Evolutionary conservation across 2,113 vertebrate genomes (phyloP).

Genomic region (Zapornia atra): DNA sequence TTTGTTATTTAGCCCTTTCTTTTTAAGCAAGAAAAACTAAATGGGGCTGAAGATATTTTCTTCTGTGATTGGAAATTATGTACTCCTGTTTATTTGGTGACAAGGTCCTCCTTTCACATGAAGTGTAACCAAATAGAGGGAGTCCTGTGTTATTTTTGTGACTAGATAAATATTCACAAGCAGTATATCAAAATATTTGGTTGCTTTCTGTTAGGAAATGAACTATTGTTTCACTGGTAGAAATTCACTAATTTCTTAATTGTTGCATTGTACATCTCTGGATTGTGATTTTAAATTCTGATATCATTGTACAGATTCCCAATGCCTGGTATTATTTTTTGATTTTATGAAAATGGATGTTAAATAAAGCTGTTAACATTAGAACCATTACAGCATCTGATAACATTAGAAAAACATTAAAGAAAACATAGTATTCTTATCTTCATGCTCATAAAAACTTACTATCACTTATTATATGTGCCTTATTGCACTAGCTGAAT

Average conservation of each 20-base stretch:
- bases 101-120: neutral
- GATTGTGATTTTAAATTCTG: neutral
- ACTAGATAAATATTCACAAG: neutral
- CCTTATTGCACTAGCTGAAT: neutral
- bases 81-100: neutral
- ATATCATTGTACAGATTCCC: neutral
- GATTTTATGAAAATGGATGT: neutral
- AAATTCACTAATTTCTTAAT: neutral
- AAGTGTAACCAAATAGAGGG: neutral
- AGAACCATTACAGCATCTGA: neutral
- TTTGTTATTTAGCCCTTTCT: conserved; percentile 24
- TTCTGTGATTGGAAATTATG: neutral
- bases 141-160: neutral
- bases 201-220: neutral
- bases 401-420: neutral
- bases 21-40: conserved; percentile 16
- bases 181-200: neutral
- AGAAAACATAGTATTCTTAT: neutral
- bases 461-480: neutral
- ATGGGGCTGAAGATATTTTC: conserved; percentile 2
- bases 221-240: neutral
- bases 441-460: neutral
- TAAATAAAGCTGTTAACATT: neutral
- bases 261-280: neutral
- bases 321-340: neutral